Percentiles rank a stretch among this genome's conserved stretches.
Evolutionary conservation across 2,797 vertebrate species (phyloP).

Genomic region (Sebastolobus altivelis): DNA sequence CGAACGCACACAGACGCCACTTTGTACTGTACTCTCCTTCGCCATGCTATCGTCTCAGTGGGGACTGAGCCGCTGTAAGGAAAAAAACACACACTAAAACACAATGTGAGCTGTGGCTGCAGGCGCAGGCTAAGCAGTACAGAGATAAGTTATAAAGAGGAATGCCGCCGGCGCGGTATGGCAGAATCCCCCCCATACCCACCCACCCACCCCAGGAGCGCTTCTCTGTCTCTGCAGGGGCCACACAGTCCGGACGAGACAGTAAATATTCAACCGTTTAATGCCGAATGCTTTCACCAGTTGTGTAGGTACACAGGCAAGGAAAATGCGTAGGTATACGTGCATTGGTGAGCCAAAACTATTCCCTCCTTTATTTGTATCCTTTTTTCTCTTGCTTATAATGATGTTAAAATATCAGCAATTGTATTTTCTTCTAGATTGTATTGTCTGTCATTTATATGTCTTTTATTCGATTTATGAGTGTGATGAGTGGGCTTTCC

Average conservation of each 20-base stretch:
- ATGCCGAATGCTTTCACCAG: conserved; percentile 97
- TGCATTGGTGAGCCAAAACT: conserved; percentile 99
- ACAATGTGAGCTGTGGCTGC: conserved; percentile 86
- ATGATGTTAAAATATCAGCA: conserved; percentile 83
- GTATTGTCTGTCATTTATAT: conserved; percentile 81
- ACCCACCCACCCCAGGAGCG: conserved; percentile 89
- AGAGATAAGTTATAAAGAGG: conserved; percentile 94
- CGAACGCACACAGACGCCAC: conserved; percentile 60
- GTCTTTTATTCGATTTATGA: conserved; percentile 67
- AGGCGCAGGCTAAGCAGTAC: conserved; percentile 90
- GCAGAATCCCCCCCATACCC: conserved; percentile 78
- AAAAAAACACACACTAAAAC: conserved; percentile 5
- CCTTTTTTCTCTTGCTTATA: conserved; percentile 87
- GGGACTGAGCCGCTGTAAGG: conserved; percentile 72
- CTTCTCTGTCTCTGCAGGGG: conserved; percentile 92
- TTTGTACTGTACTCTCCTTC: conserved; percentile 53
- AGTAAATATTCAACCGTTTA: conserved; percentile 99
- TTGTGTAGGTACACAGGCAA: conserved; percentile 95
- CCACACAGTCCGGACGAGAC: conserved; percentile 96
- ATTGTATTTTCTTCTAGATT: conserved; percentile 76
- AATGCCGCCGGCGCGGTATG: conserved; percentile 87
- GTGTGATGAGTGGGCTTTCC: conserved; percentile 71
- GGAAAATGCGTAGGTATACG: conserved; percentile 98
- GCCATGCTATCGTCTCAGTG: conserved; percentile 48
- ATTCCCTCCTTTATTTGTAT: conserved; percentile 96